These are phyloP conservation scores for Streblospio benedicti DNA, from an alignment of 1,140 invertebrate species.

Conservation along the genomic window DNA sequence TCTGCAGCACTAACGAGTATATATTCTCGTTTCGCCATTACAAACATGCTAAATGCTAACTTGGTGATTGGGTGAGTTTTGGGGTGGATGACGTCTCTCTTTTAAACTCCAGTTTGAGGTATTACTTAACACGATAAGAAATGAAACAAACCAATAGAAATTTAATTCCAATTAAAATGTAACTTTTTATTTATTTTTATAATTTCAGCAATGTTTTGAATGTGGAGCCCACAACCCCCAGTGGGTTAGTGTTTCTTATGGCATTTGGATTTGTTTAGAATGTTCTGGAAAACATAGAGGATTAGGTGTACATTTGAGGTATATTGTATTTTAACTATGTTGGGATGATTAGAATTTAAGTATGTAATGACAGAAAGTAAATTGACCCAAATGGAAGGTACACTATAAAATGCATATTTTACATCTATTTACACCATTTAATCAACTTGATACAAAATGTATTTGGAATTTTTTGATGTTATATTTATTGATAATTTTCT, in stretches of 20 bases:
- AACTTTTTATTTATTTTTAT: constrained; percentile 18
- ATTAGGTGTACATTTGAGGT: constrained; percentile 80
- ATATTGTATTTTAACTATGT: constrained; percentile 2
- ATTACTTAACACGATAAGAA: neutral
- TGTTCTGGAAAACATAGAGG: constrained; percentile 94
- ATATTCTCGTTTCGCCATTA: neutral
- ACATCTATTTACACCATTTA: neutral
- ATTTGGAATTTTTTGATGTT: neutral
- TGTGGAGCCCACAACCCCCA: constrained; percentile 90
- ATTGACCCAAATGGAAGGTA: neutral
- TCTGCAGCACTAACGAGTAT: neutral
- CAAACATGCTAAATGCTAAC: neutral
- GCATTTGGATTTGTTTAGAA: constrained; percentile 95
- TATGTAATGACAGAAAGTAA: neutral
- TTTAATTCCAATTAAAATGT: neutral
- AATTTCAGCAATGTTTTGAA: constrained; percentile 86
- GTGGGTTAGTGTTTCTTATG: constrained; percentile 95
- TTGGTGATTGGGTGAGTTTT: neutral
- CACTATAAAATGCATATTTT: neutral
- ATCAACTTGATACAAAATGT: neutral
- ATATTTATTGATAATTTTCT: neutral
- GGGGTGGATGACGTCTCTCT: neutral
- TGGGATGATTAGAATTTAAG: neutral
- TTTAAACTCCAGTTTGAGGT: neutral
- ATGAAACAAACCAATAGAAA: neutral